Percentiles rank a stretch among this genome's conserved stretches.
Conservation (phyloP, 1,140 invertebrate species). For the Tetragonula clypearis region DNA sequence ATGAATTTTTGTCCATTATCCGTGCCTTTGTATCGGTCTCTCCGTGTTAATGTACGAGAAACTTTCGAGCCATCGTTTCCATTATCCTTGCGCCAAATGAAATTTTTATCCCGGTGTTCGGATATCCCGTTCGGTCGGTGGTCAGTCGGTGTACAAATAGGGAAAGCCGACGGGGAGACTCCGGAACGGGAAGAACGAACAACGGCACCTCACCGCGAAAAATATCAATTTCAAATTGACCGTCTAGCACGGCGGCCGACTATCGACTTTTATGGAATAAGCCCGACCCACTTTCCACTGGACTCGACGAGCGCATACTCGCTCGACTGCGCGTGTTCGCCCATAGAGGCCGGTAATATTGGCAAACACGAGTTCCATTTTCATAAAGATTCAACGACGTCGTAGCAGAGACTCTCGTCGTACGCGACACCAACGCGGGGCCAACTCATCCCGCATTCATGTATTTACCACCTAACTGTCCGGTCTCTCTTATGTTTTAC, state of each 20-base stretch:
- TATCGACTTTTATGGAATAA: conserved; percentile 27
- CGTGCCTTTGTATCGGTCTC: not conserved
- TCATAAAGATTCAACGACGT: conserved; percentile 55
- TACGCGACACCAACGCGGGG: not conserved
- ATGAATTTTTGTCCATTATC: too few species aligned
- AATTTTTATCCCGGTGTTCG: conserved; percentile 23
- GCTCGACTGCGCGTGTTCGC: conserved; percentile 6
- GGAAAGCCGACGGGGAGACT: too few species aligned
- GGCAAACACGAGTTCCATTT: conserved; percentile 45
- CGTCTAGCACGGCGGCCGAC: not conserved
- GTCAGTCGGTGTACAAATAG: too few species aligned
- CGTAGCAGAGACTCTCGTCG: not conserved
- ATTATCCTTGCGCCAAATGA: conserved; percentile 23
- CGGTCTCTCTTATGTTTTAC: conserved; percentile 1
- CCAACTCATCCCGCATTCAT: conserved; percentile 53
- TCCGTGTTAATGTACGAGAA: conserved; percentile 13
- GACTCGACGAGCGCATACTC: conserved; percentile 9
- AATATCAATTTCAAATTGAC: conserved; percentile 47
- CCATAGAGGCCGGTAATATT: conserved; percentile 41
- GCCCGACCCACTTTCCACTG: conserved; percentile 14
- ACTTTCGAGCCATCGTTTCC: not conserved
- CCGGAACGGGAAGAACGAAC: too few species aligned
- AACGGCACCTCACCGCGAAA: not conserved
- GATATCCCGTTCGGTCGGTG: not conserved
- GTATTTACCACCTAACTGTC: conserved; percentile 59